Base-by-base conservation (phyloP, 2,797 vertebrate species). In the Lagorchestes hirsutus region DNA sequence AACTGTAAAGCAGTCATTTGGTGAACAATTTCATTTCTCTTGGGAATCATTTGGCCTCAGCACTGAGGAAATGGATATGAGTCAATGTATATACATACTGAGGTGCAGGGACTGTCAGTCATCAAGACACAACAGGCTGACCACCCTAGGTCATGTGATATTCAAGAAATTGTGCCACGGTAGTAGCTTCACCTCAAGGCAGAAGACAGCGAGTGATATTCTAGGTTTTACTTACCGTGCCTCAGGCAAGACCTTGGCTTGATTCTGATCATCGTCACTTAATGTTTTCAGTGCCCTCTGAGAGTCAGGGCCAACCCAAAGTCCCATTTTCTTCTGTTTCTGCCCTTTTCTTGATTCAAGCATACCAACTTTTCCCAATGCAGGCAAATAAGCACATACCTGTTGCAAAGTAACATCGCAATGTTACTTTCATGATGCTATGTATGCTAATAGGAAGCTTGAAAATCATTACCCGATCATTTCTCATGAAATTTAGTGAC, bases 331-430 rank as follows among this genome's bases (percentile, higher is more conserved):
- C 97, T 92, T 96, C 58, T 95, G 91, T 95, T 97, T 94, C 9
- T 97, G 95, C 92, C 98, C 96, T 97, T 97, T 95, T 95, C 95
- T 97, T 93, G 94, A 96, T 55, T 97, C 97, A 97, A 95, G 91
- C 96, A 98, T 97, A 97, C 98, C 98, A 93, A 99, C 96, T 98
- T 98, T 98, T 98, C 97, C 99, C 98, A 99, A 98, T 97, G 99
- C 99, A 95, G 98, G 99, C 91, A 99, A 99, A 98, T 99, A 99
- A 97, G 98, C 99, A 97, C 98, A 98, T 97, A 99, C 98, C 99
- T 99, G 99, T 99, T 98, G 98, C 93, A 98, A 97, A 97, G 98
- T 40, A 98, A 92, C 29, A 96, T 91, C 93, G 87, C 92, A 90
- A 55, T 50, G 90, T 90, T 92, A 31, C 91, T 97, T 98, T 97